Percentiles rank a stretch among this genome's conserved stretches.
Evolutionary conservation across 2,113 vertebrate species (phyloP).

Genomic region (Miniopterus natalensis): DNA sequence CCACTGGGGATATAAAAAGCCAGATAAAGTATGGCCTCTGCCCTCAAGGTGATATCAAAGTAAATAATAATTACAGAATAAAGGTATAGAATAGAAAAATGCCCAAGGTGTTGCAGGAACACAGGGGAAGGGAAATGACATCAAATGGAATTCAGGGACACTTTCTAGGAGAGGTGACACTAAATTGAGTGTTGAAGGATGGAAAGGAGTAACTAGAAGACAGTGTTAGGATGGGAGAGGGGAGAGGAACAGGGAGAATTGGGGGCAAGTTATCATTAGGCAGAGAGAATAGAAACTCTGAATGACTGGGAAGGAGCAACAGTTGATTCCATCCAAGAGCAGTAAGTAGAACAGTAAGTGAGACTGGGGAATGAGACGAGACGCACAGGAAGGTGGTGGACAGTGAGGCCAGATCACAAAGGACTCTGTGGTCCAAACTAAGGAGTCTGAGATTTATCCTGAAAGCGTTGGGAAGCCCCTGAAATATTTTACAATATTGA

Average conservation of each 20-base stretch:
- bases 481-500: not conserved
- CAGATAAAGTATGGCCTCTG: not conserved
- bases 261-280: not conserved
- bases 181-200: not conserved
- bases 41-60: not conserved
- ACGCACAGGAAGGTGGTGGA: rapidly evolving
- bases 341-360: not conserved
- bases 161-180: not conserved
- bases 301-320: not conserved
- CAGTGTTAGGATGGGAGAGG: not conserved
- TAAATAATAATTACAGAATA: not conserved
- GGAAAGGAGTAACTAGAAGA: not conserved
- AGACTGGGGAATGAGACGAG: rapidly evolving
- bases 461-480: not conserved
- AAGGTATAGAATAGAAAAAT: not conserved
- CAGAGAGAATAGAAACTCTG: not conserved
- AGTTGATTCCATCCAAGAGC: not conserved
- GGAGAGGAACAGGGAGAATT: not conserved
- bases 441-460: not conserved
- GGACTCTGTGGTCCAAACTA: not conserved
- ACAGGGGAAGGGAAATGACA: not conserved
- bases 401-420: not conserved
- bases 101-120: not conserved
- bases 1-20: not conserved
- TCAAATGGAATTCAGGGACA: not conserved